A percentile compares a stretch with the other conserved stretches of the same genome.
Evolutionary conservation across 1,140 invertebrate species (phyloP).

Genomic region (Drosophila azteca): DNA sequence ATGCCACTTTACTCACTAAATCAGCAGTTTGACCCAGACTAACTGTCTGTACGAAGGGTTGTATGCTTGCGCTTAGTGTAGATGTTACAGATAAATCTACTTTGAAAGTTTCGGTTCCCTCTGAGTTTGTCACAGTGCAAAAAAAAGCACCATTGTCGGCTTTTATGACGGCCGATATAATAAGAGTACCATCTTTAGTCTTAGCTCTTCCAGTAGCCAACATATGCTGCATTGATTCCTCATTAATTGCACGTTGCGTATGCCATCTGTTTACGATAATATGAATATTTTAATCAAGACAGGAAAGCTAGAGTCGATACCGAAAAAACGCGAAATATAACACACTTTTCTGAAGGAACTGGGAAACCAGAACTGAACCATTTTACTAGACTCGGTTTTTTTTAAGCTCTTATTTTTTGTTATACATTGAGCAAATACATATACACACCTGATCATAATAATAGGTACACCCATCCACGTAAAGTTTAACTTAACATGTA

Average conservation of each 20-base stretch:
- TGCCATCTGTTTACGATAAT: slow-evolving; percentile 83
- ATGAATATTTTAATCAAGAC: background rate
- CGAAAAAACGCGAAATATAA: too few species aligned
- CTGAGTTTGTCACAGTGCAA: slow-evolving; percentile 85
- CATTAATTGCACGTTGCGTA: slow-evolving; percentile 84
- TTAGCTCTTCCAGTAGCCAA: slow-evolving; percentile 83
- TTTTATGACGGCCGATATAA: slow-evolving; percentile 85
- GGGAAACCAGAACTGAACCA: too few species aligned
- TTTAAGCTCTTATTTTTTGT: too few species aligned
- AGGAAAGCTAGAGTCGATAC: background rate
- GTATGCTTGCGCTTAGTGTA: slow-evolving; percentile 84
- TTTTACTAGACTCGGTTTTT: too few species aligned
- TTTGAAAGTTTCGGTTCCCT: slow-evolving; percentile 85
- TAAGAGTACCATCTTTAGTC: slow-evolving; percentile 85
- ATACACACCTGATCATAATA: too few species aligned
- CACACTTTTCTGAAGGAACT: too few species aligned
- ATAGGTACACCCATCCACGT: too few species aligned
- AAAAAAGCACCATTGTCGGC: slow-evolving; percentile 85
- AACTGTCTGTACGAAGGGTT: slow-evolving; percentile 85
- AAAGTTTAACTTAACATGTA: too few species aligned
- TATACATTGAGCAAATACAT: too few species aligned
- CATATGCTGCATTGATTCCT: slow-evolving; percentile 84
- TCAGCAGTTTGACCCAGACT: slow-evolving; percentile 85
- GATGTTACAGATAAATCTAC: slow-evolving; percentile 85
- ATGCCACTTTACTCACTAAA: slow-evolving; percentile 84